Conservation (phyloP, 2,113 vertebrate genomes). For the Lagenorhynchus albirostris region DNA sequence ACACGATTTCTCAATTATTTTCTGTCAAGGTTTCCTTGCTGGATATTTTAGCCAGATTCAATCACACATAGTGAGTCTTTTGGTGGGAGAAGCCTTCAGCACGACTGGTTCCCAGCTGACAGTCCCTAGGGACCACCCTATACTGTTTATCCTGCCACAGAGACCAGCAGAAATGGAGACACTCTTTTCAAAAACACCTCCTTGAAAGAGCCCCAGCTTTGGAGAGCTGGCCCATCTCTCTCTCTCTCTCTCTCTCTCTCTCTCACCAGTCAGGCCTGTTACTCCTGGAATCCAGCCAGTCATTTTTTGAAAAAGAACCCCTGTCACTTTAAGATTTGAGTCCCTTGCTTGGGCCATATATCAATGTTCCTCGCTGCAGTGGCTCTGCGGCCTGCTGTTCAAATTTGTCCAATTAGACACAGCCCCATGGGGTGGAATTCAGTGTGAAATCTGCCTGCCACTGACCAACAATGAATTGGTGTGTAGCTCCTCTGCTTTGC, state of each 20-base stretch:
- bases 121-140: not conserved
- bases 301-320: slow-evolving; percentile 51
- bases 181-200: slow-evolving; percentile 34
- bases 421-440: slow-evolving; percentile 90
- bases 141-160: slow-evolving; percentile 32
- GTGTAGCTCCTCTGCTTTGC: slow-evolving; percentile 81
- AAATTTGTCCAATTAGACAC: slow-evolving; percentile 99
- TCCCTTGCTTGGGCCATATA: slow-evolving; percentile 83
- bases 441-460: slow-evolving; percentile 91
- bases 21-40: not conserved
- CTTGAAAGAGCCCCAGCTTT: not conserved
- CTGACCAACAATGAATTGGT: slow-evolving; percentile 87
- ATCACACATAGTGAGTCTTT: not conserved
- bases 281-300: slow-evolving; percentile 11
- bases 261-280: not conserved
- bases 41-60: not conserved
- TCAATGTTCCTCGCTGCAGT: slow-evolving; percentile 85
- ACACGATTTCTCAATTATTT: not conserved
- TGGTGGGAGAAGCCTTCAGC: not conserved
- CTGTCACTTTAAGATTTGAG: slow-evolving; percentile 75
- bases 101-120: not conserved
- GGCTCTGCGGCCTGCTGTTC: slow-evolving; percentile 92
- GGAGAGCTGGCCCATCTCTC: not conserved
- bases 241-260: not conserved
- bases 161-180: slow-evolving; percentile 18